These are phyloP conservation scores for Montifringilla adamsi DNA, from an alignment of 2,113 vertebrate genomes.

Conservation along the genomic window DNA sequence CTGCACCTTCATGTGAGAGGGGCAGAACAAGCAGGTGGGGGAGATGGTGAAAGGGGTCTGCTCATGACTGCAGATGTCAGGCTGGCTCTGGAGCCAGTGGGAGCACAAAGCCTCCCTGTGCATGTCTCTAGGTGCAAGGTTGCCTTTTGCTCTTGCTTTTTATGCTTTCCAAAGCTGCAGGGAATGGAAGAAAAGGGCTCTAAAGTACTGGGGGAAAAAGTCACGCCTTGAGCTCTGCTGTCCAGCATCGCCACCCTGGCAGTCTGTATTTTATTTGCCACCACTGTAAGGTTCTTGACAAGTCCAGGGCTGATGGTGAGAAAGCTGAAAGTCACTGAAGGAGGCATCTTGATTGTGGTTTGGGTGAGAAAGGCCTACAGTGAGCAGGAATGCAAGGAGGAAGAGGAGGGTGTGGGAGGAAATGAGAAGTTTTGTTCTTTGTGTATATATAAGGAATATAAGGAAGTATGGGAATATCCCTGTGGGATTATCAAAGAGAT, in stretches of 20 bases:
- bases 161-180: neutral
- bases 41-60: neutral
- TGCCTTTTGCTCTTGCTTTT: neutral
- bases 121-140: neutral
- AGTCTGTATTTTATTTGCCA: neutral
- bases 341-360: neutral
- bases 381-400: neutral
- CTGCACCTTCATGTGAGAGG: neutral
- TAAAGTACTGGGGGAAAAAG: neutral
- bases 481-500: neutral
- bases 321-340: neutral
- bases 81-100: neutral
- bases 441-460: neutral
- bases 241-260: rapidly evolving
- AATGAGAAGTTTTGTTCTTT: neutral
- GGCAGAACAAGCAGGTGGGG: neutral
- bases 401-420: slow-evolving; percentile 14
- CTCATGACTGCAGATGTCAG: neutral
- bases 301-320: neutral
- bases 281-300: neutral
- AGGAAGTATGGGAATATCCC: slow-evolving; percentile 39
- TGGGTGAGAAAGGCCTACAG: neutral
- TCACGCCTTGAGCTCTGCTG: neutral
- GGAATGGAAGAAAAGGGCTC: neutral
- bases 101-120: neutral